Evolutionary conservation across 1,140 invertebrate species (phyloP).

Genomic region (Druon quercuslanigerum): DNA sequence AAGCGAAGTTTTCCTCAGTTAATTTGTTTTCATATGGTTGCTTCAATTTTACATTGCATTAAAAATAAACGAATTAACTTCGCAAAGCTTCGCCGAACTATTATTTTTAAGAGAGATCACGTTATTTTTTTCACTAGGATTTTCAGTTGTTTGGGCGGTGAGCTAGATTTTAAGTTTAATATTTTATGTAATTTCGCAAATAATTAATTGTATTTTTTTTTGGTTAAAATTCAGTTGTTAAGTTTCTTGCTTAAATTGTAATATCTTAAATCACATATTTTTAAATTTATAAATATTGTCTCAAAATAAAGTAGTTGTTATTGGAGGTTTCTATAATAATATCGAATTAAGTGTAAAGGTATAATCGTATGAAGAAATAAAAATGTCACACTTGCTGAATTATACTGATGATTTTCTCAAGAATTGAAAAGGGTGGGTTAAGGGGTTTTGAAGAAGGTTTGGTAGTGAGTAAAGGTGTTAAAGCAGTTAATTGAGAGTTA

Average conservation of each 20-base stretch:
- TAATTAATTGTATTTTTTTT: too few relatives aligned
- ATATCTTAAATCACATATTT: too few relatives aligned
- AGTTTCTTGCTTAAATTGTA: too few relatives aligned
- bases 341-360: too few relatives aligned
- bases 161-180: background rate
- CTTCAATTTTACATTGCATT: background rate
- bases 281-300: too few relatives aligned
- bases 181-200: background rate
- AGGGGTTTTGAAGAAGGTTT: conserved; percentile 25
- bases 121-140: background rate
- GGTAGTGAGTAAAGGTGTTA: conserved; percentile 32
- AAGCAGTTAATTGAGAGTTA: conserved; percentile 41
- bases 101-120: conserved; percentile 6
- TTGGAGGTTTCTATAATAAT: too few relatives aligned
- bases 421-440: conserved; percentile 28
- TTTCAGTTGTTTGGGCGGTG: background rate
- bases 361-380: background rate
- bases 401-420: background rate
- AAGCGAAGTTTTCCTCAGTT: conserved; percentile 17
- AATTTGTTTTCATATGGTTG: background rate
- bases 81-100: conserved; percentile 2
- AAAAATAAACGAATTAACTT: background rate
- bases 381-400: conserved; percentile 3
- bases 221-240: too few relatives aligned
- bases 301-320: too few relatives aligned